Conservation (phyloP, 2,888 invertebrate species). For the Physocephala rufipes region DNA sequence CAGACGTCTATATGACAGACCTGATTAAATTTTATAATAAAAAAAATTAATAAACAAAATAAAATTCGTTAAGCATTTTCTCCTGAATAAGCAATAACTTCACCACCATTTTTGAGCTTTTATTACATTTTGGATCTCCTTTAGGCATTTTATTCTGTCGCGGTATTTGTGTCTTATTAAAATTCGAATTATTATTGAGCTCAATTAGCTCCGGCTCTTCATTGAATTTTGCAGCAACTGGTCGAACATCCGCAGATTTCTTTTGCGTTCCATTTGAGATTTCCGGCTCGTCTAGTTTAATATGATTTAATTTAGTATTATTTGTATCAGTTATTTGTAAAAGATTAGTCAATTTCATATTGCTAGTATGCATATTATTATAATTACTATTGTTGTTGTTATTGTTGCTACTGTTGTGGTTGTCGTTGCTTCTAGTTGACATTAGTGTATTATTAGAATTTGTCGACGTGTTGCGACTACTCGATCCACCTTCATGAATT, state of each 20-base stretch:
- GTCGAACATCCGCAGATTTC: slow-evolving; percentile 24
- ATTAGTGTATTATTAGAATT: slow-evolving; percentile 37
- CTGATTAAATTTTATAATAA: too few species aligned
- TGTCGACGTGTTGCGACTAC: slow-evolving; percentile 35
- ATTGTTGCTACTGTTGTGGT: slow-evolving; percentile 41
- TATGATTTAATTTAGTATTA: slow-evolving; percentile 47
- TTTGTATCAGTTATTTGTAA: slow-evolving; percentile 56
- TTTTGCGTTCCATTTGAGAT: slow-evolving; percentile 37
- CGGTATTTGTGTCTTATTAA: neutral
- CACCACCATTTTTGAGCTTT: neutral
- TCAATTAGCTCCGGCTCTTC: slow-evolving; percentile 14
- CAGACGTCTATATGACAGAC: too few species aligned
- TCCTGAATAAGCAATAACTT: too few species aligned
- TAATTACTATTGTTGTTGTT: slow-evolving; percentile 39
- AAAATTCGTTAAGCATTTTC: too few species aligned
- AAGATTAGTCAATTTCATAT: slow-evolving; percentile 25
- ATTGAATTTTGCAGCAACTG: slow-evolving; percentile 25
- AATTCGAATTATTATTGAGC: slow-evolving; percentile 27
- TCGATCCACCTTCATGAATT: slow-evolving; percentile 21
- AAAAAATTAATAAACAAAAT: too few species aligned
- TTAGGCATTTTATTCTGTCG: slow-evolving; percentile 16
- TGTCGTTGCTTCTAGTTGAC: slow-evolving; percentile 21
- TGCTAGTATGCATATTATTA: slow-evolving; percentile 37
- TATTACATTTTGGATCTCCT: slow-evolving; percentile 39
- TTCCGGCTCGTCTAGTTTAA: slow-evolving; percentile 51